Evolutionary conservation across 2,888 invertebrate species (phyloP), one percentile per base, ranked within the genome.

Genomic region (Caenorhabditis drosophilae): DNA sequence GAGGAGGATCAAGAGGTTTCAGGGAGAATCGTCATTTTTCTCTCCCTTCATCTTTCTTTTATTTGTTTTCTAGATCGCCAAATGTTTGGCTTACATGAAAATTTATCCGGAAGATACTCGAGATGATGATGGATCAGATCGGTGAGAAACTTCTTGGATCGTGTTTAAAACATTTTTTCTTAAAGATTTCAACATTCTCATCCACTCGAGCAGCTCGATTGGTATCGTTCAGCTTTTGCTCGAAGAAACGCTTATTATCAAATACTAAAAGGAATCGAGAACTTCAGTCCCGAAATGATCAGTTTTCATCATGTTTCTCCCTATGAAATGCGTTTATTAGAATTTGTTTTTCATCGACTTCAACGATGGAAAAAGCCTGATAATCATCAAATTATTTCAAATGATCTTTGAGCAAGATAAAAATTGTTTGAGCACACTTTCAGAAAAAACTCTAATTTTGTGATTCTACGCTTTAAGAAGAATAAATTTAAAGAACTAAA

Each of bases 1-100:
- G 78, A 78, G 42, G 78, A 78, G 40, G 78, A 78, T 67, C 78
- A 78, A 50, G 78, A 78, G 59, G 71, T 76, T 31, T n/a, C 12
- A 9, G n/a, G n/a, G n/a, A n/a, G n/a, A n/a, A n/a, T n/a, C n/a
- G n/a, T n/a, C n/a, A n/a, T n/a, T n/a, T n/a, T n/a, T n/a, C 6
- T 26, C 4, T 2, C 3, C 12, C n/a, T 23, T n/a, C 4, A 41
- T 4, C 12, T 2, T 12, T 44, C 12, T 50, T 18, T 7, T 36
- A 46, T n/a, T 40, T 46, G n/a, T 16, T 25, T 46, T 60, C 50
- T 54, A 74, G 70, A 25, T 75, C 11, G 67, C 73, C 4, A 70
- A 71, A 62, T 78, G 78, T 27, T 53, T 78, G 4, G 71, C 73
- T 15, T 60, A 67, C 31, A 55, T 76, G 25, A 71, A 68, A 12